These are phyloP conservation scores for Trilocha varians DNA, from an alignment of 2,888 invertebrate species.

Conservation along the genomic window DNA sequence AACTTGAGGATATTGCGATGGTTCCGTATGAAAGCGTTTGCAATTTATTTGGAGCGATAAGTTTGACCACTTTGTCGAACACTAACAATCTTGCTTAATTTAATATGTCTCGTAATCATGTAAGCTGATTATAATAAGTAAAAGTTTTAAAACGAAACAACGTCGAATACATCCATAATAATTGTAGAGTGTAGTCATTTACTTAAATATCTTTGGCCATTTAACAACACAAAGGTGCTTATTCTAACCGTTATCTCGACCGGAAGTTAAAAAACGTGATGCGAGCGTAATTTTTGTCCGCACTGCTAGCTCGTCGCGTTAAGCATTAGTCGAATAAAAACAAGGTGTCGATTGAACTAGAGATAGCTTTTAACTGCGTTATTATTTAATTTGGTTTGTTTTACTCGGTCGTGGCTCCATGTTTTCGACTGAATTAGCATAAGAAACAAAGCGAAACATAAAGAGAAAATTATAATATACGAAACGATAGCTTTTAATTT, in stretches of 20 bases:
- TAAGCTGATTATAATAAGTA: constrained; percentile 49
- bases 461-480: constrained; percentile 1
- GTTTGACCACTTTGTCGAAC: constrained; percentile 32
- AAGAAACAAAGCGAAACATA: constrained; percentile 13
- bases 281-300: constrained; percentile 54
- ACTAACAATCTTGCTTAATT: constrained; percentile 48
- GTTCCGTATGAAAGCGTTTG: constrained; percentile 39
- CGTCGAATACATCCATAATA: constrained; percentile 28
- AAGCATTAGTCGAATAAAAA: constrained; percentile 58
- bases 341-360: constrained; percentile 55
- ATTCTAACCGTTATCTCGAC: constrained; percentile 57
- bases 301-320: constrained; percentile 32
- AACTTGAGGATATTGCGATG: constrained; percentile 49
- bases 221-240: constrained; percentile 61
- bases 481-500: neutral
- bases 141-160: constrained; percentile 37
- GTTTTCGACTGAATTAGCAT: constrained; percentile 26
- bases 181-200: constrained; percentile 38
- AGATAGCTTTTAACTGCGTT: constrained; percentile 55
- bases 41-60: constrained; percentile 46
- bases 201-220: constrained; percentile 49
- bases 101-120: too few relatives aligned
- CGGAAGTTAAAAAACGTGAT: constrained; percentile 62
- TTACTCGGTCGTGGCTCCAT: constrained; percentile 31
- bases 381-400: constrained; percentile 54